These are phyloP conservation scores for Oscheius sp. DNA, from an alignment of 1,140 invertebrate genomes.

Conservation along the genomic window DNA sequence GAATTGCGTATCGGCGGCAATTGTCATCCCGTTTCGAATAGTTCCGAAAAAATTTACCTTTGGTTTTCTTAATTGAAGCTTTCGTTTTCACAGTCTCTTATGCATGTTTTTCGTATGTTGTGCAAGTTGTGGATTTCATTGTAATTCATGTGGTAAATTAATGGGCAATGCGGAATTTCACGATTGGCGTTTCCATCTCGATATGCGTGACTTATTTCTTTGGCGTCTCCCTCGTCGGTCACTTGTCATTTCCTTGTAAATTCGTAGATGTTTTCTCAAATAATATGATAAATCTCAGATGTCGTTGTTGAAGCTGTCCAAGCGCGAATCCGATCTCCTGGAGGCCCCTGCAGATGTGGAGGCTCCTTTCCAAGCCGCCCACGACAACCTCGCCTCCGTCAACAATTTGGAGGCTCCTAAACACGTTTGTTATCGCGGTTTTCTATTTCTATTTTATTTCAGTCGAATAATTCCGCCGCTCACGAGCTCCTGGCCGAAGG, in stretches of 20 bases:
- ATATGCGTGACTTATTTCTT: too few relatives aligned
- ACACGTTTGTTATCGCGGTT: not conserved
- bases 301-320: not conserved
- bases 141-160: too few relatives aligned
- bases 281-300: not conserved
- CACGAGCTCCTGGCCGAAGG: slow-evolving; percentile 31
- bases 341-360: not conserved
- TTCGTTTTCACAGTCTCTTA: not conserved
- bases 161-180: too few relatives aligned
- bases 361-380: not conserved
- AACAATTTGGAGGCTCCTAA: not conserved
- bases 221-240: too few relatives aligned
- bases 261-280: not conserved
- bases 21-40: too few relatives aligned
- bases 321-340: not conserved
- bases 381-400: not conserved
- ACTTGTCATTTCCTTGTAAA: not conserved
- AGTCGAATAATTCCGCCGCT: slow-evolving; percentile 19
- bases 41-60: too few relatives aligned
- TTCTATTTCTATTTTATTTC: not conserved
- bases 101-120: too few relatives aligned
- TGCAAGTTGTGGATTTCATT: too few relatives aligned
- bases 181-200: too few relatives aligned
- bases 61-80: too few relatives aligned
- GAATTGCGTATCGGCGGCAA: too few relatives aligned